Evolutionary conservation across 2,888 invertebrate species (phyloP), one percentile per base, ranked within the genome.

Genomic region (Meteorus colon): DNA sequence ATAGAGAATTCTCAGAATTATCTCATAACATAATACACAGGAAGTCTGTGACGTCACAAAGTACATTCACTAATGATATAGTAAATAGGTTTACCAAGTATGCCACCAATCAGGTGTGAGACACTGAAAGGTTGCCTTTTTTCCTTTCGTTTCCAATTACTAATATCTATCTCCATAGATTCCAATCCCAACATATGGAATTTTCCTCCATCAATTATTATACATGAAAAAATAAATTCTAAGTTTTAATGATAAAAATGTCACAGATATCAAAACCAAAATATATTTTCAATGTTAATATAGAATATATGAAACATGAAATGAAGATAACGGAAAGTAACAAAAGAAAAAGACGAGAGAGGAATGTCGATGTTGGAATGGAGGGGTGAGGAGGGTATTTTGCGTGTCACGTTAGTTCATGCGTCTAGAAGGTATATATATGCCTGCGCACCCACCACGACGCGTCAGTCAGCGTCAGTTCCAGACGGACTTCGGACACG

Each of bases 401-500:
- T 55, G 19, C 6, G 62, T n/a, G 24, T 34, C 34, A 34, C 34
- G 34, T 8, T 59, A 3, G 31, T 63, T 12, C 14, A 63, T 14
- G n/a, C 16, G n/a, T 29, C 16, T 14, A 6, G 48, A 69, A 65
- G 65, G 70, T 75, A 75, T 86, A 87, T 87, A 86, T 87, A 88
- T 84, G 68, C 78, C 80, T 78, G 82, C 82, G 82, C 84, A 82
- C 84, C 81, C 83, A 82, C 80, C 80, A 78, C 41, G 41, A 41
- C 41, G 41, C 41, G 41, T 41, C 34, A 34, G 79, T 78, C 77
- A 80, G 79, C 81, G 78, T 83, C 85, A 89, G 88, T 88, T 87
- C 86, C 82, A 81, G 85, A 86, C 81, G 84, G 83, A 86, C 87
- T 88, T 88, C 86, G 83, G 86, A 86, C 82, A 84, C 83, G 87